A percentile compares a stretch with the other conserved stretches of the same genome.
These are phyloP conservation scores for Prosopocoilus inquinatus DNA, from an alignment of 2,888 invertebrate genomes.

Conservation along the genomic window DNA sequence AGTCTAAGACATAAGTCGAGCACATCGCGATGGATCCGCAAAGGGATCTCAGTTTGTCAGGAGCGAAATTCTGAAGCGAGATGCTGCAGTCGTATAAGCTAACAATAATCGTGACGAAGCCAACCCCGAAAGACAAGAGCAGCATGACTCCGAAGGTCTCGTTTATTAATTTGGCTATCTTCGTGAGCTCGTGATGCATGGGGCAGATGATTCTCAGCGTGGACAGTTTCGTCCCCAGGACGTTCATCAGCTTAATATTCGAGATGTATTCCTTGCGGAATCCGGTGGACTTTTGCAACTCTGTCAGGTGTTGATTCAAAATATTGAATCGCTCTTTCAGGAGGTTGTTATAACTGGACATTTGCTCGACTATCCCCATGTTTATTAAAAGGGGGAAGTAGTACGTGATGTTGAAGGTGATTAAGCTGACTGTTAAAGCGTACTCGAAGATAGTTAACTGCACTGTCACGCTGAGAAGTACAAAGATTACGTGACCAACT, in stretches of 20 bases:
- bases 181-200: slow-evolving; percentile 34
- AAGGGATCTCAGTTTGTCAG: slow-evolving; percentile 6
- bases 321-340: slow-evolving; percentile 25
- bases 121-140: slow-evolving; percentile 30
- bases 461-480: slow-evolving; percentile 15
- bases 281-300: slow-evolving; percentile 19
- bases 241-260: slow-evolving; percentile 22
- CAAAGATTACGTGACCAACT: slow-evolving; percentile 8
- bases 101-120: slow-evolving; percentile 33
- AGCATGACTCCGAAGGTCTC: slow-evolving; percentile 33
- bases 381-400: slow-evolving; percentile 25
- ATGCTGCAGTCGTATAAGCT: slow-evolving; percentile 30
- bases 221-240: slow-evolving; percentile 25
- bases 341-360: slow-evolving; percentile 23
- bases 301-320: slow-evolving; percentile 27
- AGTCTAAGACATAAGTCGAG: slow-evolving; percentile 29
- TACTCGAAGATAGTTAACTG: slow-evolving; percentile 18
- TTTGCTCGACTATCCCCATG: slow-evolving; percentile 24
- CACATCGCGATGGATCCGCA: slow-evolving; percentile 17
- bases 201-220: slow-evolving; percentile 27
- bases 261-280: slow-evolving; percentile 11
- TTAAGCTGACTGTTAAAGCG: not conserved
- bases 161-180: slow-evolving; percentile 30
- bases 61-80: slow-evolving; percentile 11
- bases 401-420: slow-evolving; percentile 16